Conservation (phyloP, 2,888 invertebrate genomes). For the Serripes groenlandicus region DNA sequence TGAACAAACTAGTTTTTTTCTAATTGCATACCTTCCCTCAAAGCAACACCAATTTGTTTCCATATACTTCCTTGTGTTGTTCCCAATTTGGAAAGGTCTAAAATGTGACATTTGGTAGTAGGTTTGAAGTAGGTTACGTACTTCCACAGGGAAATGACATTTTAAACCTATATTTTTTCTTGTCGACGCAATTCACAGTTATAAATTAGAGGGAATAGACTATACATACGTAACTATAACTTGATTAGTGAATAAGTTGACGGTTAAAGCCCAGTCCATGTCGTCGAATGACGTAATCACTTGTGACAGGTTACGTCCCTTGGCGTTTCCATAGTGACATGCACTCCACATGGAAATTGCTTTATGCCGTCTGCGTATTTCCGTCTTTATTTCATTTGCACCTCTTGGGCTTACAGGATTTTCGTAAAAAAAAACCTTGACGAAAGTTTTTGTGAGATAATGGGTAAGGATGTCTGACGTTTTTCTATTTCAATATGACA, state of each 20-base stretch:
- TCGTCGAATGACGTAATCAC: background rate
- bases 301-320: slow-evolving; percentile 24
- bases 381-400: slow-evolving; percentile 26
- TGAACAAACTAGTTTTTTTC: too few species aligned
- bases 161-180: too few species aligned
- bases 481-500: too few species aligned
- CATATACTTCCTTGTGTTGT: too few species aligned
- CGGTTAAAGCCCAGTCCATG: slow-evolving; percentile 17
- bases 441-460: slow-evolving; percentile 2
- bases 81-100: too few species aligned
- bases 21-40: too few species aligned
- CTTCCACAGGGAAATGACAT: too few species aligned
- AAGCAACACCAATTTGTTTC: too few species aligned
- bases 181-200: too few species aligned
- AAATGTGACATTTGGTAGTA: too few species aligned
- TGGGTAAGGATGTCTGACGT: slow-evolving; percentile 14
- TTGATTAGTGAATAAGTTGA: slow-evolving; percentile 22
- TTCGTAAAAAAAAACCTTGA: slow-evolving; percentile 13
- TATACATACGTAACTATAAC: slow-evolving; percentile 26
- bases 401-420: slow-evolving; percentile 23
- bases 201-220: slow-evolving; percentile 16
- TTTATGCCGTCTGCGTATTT: slow-evolving; percentile 29
- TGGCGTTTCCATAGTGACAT: slow-evolving; percentile 9
- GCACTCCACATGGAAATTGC: slow-evolving; percentile 28
- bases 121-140: too few species aligned